A percentile compares a stretch with the other conserved stretches of the same genome.
These are phyloP conservation scores for Caenorhabditis sp. DNA, from an alignment of 2,888 invertebrate species.

Conservation along the genomic window DNA sequence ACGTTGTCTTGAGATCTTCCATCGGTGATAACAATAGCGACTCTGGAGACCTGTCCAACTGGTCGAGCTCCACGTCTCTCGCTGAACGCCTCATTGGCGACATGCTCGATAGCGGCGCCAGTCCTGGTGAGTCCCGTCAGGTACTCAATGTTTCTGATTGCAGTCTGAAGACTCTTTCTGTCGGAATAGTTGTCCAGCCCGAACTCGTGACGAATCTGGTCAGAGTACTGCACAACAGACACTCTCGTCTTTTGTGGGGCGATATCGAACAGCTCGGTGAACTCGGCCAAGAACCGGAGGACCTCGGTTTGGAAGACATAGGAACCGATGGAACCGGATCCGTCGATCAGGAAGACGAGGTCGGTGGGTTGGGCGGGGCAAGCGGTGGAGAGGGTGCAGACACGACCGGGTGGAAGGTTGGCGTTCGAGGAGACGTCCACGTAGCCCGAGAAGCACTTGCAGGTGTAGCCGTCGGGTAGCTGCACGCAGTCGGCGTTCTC, in stretches of 20 bases:
- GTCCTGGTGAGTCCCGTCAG: slow-evolving; percentile 80
- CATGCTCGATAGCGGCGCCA: slow-evolving; percentile 81
- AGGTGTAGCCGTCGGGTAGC: slow-evolving; percentile 75
- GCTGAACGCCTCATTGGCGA: slow-evolving; percentile 77
- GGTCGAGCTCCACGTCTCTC: slow-evolving; percentile 78
- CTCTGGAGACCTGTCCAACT: slow-evolving; percentile 78
- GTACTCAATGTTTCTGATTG: slow-evolving; percentile 75
- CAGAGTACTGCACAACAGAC: slow-evolving; percentile 80
- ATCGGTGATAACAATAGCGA: slow-evolving; percentile 84
- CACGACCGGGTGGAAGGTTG: slow-evolving; percentile 81
- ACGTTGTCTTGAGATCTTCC: slow-evolving; percentile 83
- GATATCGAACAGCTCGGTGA: slow-evolving; percentile 82
- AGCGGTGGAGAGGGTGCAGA: slow-evolving; percentile 81
- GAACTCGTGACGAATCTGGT: slow-evolving; percentile 82
- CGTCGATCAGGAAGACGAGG: slow-evolving; percentile 82
- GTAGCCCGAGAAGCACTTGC: slow-evolving; percentile 81
- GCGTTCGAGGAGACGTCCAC: slow-evolving; percentile 82
- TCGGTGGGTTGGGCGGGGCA: slow-evolving; percentile 82
- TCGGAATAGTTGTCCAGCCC: slow-evolving; percentile 75
- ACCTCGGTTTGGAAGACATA: slow-evolving; percentile 80
- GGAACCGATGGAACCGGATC: slow-evolving; percentile 82
- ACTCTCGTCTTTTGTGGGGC: slow-evolving; percentile 79
- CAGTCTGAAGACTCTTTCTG: slow-evolving; percentile 57
- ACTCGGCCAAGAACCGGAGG: slow-evolving; percentile 79
- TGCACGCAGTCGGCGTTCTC: slow-evolving; percentile 78